These are phyloP conservation scores for Pundamilia nyererei DNA, from an alignment of 2,113 vertebrate genomes.

Conservation along the genomic window DNA sequence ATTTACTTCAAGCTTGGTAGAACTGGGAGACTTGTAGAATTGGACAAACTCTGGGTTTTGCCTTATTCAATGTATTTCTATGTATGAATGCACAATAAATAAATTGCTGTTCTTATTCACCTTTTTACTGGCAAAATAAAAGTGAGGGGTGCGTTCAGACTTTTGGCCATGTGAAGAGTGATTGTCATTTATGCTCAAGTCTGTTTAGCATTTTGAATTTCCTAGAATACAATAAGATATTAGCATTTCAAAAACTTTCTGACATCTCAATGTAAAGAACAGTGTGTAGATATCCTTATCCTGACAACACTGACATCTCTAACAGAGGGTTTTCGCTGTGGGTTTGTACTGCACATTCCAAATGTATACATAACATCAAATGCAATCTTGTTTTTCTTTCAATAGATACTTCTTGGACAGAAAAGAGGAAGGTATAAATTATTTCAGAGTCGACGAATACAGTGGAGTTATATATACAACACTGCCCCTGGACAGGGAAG, in stretches of 20 bases:
- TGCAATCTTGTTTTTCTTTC: neutral
- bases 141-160: neutral
- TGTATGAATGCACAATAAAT: neutral
- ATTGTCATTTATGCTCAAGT: neutral
- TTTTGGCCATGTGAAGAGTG: neutral
- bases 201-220: neutral
- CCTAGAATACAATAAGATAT: neutral
- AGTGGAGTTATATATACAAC: slow-evolving; percentile 85
- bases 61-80: neutral
- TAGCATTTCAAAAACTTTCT: neutral
- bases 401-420: slow-evolving; percentile 85
- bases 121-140: neutral
- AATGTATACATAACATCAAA: neutral
- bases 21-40: neutral
- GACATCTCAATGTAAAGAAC: neutral
- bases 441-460: slow-evolving; percentile 84
- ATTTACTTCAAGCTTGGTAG: neutral
- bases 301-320: neutral
- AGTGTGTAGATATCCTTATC: neutral
- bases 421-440: slow-evolving; percentile 70
- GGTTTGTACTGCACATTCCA: neutral
- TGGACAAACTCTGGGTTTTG: neutral
- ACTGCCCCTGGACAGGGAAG: slow-evolving; percentile 86
- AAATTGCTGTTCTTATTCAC: neutral
- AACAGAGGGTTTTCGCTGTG: neutral